These are phyloP conservation scores for Monoplex corrugatus DNA, from an alignment of 2,888 invertebrate species.

Conservation along the genomic window DNA sequence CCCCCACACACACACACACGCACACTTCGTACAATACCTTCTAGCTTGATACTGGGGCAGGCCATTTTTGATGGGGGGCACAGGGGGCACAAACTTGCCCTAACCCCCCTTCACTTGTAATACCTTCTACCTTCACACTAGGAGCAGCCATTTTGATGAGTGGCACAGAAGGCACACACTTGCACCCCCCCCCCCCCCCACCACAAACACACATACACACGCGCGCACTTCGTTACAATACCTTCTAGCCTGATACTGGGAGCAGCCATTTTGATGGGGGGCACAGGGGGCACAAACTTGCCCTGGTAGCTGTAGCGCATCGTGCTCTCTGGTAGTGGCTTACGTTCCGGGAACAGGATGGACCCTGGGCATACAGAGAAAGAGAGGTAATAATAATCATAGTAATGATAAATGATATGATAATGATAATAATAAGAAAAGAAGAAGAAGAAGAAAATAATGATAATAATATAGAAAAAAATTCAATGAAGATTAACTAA, in stretches of 20 bases:
- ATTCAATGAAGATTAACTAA: no score
- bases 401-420: no score
- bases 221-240: slow-evolving; percentile 48
- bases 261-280: slow-evolving; percentile 65
- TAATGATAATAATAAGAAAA: no score
- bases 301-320: slow-evolving; percentile 68
- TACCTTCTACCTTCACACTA: slow-evolving; percentile 77
- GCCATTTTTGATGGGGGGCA: no score
- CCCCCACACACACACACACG: no score
- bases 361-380: slow-evolving; percentile 25
- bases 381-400: no score
- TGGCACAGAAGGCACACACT: not conserved
- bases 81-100: slow-evolving; percentile 67
- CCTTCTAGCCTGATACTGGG: slow-evolving; percentile 76
- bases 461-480: no score
- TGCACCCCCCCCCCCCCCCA: no score
- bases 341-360: slow-evolving; percentile 65
- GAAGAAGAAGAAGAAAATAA: no score
- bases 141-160: slow-evolving; percentile 59
- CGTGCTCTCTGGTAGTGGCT: slow-evolving; percentile 62
- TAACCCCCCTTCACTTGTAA: no score
- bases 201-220: not conserved
- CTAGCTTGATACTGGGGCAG: no score
- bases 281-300: slow-evolving; percentile 65
- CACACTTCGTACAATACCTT: no score